Conservation (phyloP, 2,113 vertebrate species). For the Amia ocellicauda region DNA sequence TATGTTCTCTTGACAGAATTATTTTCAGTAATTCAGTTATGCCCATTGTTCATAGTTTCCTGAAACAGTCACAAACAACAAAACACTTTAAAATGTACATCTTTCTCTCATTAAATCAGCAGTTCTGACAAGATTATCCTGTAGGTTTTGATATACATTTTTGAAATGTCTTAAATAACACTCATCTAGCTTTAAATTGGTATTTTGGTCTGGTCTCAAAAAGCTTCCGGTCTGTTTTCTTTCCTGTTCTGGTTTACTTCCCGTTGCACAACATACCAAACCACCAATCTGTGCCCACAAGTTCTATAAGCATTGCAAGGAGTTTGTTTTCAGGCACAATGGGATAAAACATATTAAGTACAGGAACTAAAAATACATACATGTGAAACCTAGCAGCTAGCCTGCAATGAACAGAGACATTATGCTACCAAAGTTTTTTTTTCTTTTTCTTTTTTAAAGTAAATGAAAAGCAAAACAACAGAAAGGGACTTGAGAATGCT, state of each 20-base stretch:
- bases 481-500: constrained; percentile 6
- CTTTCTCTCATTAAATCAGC: no score
- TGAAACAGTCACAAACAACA: no score
- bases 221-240: constrained; percentile 12
- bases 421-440: no score
- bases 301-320: constrained; percentile 64
- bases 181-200: not conserved
- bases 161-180: constrained; percentile 5
- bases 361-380: constrained; percentile 12
- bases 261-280: constrained; percentile 3
- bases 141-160: no score
- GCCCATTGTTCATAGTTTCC: no score
- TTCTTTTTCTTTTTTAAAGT: no score
- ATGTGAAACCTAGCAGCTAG: constrained; percentile 36
- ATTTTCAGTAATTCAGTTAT: no score
- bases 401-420: constrained; percentile 41
- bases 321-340: constrained; percentile 68
- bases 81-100: no score
- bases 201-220: not conserved
- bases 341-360: constrained; percentile 42
- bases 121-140: no score
- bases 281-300: constrained; percentile 37
- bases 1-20: no score
- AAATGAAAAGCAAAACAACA: not conserved
- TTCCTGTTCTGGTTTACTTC: not conserved